A percentile compares a stretch with the other conserved stretches of the same genome.
These are phyloP conservation scores for Siphlonurus alternatus DNA, from an alignment of 2,888 invertebrate species.

Conservation along the genomic window DNA sequence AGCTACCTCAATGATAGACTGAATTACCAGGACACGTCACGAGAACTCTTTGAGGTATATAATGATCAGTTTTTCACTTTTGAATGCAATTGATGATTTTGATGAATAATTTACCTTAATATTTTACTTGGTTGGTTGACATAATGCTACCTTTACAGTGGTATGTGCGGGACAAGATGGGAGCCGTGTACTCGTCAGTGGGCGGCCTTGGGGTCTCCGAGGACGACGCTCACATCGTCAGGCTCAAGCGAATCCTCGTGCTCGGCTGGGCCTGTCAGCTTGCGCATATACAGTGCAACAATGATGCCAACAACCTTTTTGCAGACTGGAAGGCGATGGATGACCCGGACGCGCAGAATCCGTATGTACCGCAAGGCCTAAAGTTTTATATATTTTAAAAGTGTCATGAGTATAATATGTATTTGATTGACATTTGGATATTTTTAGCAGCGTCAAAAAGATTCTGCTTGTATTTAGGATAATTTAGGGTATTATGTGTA, in stretches of 20 bases:
- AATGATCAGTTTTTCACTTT: too few species aligned
- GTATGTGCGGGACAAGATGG: neutral
- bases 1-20: slow-evolving; percentile 25
- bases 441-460: neutral
- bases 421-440: too few species aligned
- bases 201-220: neutral
- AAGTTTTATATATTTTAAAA: neutral
- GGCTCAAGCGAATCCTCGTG: neutral
- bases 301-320: neutral
- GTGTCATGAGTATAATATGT: too few species aligned
- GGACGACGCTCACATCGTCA: neutral
- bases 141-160: too few species aligned
- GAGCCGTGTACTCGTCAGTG: neutral
- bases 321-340: neutral
- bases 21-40: slow-evolving; percentile 20
- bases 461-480: too few species aligned
- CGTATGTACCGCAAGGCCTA: neutral
- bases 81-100: too few species aligned
- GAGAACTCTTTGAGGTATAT: slow-evolving; percentile 20
- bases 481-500: too few species aligned
- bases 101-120: neutral
- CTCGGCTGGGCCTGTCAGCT: neutral
- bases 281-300: neutral
- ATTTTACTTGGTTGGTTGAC: too few species aligned
- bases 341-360: neutral